Percentiles rank a stretch among this genome's conserved stretches.
These are phyloP conservation scores for Aphrocallistes beatrix DNA, from an alignment of 37 sponge, comb jelly and placozoan species.

Conservation along the genomic window DNA sequence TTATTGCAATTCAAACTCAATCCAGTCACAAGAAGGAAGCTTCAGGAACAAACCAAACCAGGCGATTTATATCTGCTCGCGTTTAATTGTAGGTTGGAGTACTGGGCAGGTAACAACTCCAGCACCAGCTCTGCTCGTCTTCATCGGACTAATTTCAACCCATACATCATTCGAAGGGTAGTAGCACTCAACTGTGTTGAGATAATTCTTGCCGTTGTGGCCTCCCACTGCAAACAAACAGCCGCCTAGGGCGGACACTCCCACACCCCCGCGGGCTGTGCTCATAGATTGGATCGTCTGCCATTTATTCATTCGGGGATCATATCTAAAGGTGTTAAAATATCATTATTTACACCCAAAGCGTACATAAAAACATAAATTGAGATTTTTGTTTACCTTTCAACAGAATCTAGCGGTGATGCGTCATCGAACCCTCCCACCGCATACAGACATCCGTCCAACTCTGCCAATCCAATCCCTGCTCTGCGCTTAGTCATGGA, in stretches of 20 bases:
- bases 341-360: neutral
- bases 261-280: constrained; percentile 73
- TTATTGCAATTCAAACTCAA: too few species aligned
- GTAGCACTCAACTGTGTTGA: constrained; percentile 71
- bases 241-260: constrained; percentile 65
- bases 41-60: too few species aligned
- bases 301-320: constrained; percentile 68
- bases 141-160: constrained; percentile 59
- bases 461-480: constrained; percentile 67
- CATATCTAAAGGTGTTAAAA: constrained; percentile 40
- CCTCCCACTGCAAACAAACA: constrained; percentile 84
- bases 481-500: constrained; percentile 69
- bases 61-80: too few species aligned
- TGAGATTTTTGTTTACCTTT: constrained; percentile 34
- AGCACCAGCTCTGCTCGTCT: constrained; percentile 78
- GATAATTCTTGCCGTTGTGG: constrained; percentile 71
- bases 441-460: constrained; percentile 78
- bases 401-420: constrained; percentile 65
- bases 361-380: neutral
- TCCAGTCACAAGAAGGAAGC: too few species aligned
- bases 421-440: constrained; percentile 95
- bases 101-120: constrained; percentile 64
- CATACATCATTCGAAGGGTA: constrained; percentile 54
- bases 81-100: too few species aligned
- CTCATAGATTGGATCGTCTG: constrained; percentile 60